These are phyloP conservation scores for Tribolium freemani DNA, from an alignment of 2,888 invertebrate species.

Conservation along the genomic window DNA sequence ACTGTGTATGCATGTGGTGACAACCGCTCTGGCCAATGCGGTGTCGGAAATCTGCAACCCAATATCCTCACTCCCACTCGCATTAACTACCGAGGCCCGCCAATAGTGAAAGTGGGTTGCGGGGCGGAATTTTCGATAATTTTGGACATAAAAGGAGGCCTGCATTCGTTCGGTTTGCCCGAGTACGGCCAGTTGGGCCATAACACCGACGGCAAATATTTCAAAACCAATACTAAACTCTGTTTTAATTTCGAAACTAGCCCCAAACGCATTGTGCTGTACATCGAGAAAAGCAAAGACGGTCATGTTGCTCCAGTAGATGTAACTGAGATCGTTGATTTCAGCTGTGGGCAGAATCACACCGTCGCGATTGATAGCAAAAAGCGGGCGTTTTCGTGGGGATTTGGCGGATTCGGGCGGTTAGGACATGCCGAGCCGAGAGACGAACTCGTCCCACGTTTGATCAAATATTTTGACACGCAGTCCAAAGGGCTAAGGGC, in stretches of 20 bases:
- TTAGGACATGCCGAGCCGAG: slow-evolving; percentile 94
- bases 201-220: slow-evolving; percentile 95
- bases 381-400: slow-evolving; percentile 94
- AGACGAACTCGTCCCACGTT: slow-evolving; percentile 86
- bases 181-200: slow-evolving; percentile 95
- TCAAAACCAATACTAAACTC: slow-evolving; percentile 90
- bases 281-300: slow-evolving; percentile 89
- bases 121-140: slow-evolving; percentile 95
- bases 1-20: slow-evolving; percentile 92
- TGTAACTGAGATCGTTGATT: slow-evolving; percentile 89
- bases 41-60: slow-evolving; percentile 80
- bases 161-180: slow-evolving; percentile 93
- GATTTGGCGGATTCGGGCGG: slow-evolving; percentile 95
- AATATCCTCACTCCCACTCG: slow-evolving; percentile 73
- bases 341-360: slow-evolving; percentile 93
- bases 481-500: slow-evolving; percentile 86
- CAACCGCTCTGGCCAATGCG: slow-evolving; percentile 93
- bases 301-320: slow-evolving; percentile 87
- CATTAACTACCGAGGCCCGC: slow-evolving; percentile 84
- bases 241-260: slow-evolving; percentile 88
- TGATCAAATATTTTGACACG: slow-evolving; percentile 90
- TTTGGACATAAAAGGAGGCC: slow-evolving; percentile 87
- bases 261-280: slow-evolving; percentile 88
- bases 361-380: slow-evolving; percentile 91
- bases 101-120: slow-evolving; percentile 86